A percentile compares a stretch with the other conserved stretches of the same genome.
Evolutionary conservation across 2,888 invertebrate species (phyloP).

Genomic region (Diplolepis rosae): DNA sequence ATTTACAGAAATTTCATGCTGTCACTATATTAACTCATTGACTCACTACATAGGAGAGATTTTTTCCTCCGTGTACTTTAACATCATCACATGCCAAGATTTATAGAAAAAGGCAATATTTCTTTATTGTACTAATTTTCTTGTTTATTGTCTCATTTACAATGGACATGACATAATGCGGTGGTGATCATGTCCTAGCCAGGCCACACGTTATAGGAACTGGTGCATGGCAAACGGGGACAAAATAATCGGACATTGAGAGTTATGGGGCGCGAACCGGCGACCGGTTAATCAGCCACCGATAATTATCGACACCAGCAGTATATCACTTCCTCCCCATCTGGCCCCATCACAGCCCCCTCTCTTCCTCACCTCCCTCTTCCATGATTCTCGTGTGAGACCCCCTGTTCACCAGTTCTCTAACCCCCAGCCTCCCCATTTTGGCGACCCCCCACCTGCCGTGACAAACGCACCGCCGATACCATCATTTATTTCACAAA

Average conservation of each 20-base stretch:
- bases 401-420: slow-evolving; percentile 45
- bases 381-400: not conserved
- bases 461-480: slow-evolving; percentile 74
- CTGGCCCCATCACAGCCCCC: slow-evolving; percentile 46
- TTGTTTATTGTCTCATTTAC: not conserved
- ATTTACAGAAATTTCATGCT: no score
- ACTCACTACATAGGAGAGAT: no score
- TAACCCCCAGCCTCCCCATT: slow-evolving; percentile 32
- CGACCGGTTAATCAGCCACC: slow-evolving; percentile 73
- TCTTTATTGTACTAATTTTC: not conserved
- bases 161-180: slow-evolving; percentile 28
- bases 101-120: not conserved
- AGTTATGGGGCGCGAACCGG: slow-evolving; percentile 74
- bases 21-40: no score
- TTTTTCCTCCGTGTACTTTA: no score
- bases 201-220: slow-evolving; percentile 63
- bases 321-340: slow-evolving; percentile 69
- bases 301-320: slow-evolving; percentile 74
- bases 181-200: slow-evolving; percentile 32
- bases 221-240: slow-evolving; percentile 71
- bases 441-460: slow-evolving; percentile 49
- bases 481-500: slow-evolving; percentile 74
- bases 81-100: no score
- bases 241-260: slow-evolving; percentile 73
- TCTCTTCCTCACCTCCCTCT: slow-evolving; percentile 24